Evolutionary conservation across 2,888 invertebrate species (phyloP).

Genomic region (Thereva nobilitata): DNA sequence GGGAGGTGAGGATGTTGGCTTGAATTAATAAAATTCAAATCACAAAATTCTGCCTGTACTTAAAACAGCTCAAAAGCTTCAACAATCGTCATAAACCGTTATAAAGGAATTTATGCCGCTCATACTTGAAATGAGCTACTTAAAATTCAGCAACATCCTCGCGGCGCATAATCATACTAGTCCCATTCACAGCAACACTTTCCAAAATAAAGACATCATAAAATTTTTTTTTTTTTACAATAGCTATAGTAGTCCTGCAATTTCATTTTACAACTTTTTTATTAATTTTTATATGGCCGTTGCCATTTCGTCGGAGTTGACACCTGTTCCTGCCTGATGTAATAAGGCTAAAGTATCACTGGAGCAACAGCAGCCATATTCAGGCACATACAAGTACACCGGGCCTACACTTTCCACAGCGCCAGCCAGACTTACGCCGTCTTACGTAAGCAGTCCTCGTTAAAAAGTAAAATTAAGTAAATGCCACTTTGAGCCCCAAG

Average conservation of each 20-base stretch:
- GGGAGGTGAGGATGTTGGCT: too few species aligned
- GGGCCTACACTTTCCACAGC: too few species aligned
- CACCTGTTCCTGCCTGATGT: not conserved
- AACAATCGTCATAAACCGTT: too few species aligned
- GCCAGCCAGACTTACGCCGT: constrained; percentile 1
- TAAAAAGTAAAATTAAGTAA: constrained; percentile 20
- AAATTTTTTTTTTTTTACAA: constrained; percentile 16
- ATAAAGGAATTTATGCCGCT: too few species aligned
- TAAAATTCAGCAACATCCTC: constrained; percentile 14
- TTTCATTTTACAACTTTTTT: constrained; percentile 4
- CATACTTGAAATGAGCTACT: constrained; percentile 4
- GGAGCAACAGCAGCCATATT: too few species aligned
- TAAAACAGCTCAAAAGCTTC: too few species aligned
- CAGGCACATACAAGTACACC: too few species aligned
- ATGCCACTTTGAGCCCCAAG: constrained; percentile 12
- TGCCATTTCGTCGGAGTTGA: not conserved
- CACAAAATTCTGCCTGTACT: too few species aligned
- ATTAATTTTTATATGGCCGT: constrained; percentile 9
- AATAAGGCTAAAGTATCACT: too few species aligned
- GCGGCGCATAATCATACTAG: too few species aligned
- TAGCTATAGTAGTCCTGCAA: not conserved
- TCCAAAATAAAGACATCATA: not conserved
- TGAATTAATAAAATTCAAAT: too few species aligned
- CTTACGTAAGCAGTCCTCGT: constrained; percentile 13
- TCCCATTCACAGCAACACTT: not conserved